Base-by-base conservation (phyloP, 2,888 invertebrate species). In the Capitulum mitella region DNA sequence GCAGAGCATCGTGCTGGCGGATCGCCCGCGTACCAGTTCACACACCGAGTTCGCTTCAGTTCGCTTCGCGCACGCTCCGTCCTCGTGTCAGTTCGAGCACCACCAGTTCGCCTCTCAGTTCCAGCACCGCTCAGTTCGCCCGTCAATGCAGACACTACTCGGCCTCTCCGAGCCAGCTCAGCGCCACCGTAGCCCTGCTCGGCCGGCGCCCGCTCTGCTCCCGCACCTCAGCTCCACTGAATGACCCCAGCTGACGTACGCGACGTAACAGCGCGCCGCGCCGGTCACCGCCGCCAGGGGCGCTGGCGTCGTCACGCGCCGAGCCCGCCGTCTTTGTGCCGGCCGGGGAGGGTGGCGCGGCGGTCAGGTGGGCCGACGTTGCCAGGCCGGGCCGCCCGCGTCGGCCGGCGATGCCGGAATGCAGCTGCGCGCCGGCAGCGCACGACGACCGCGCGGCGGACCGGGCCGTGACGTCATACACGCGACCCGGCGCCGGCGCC, bases 211-310 rank as follows among this genome's bases (percentile, higher is more conserved):
- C 10, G 14, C 61, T 10, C 61, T 32, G 32, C 14, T 2, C 14
- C 32, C 61, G 29, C 61, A 32, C 32, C 32, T 12, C 12, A 3
- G 14, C 61, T 14, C 12, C 61, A 61, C 61, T 61, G 61, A 61
- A 61, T 61, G 61, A 12, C 32, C 10, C 26, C 14, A 32, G 12
- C n/a, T 26, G 1, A 32, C 61, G 32, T 29, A 32, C 61, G 61
- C 3, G 61, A 14, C 3, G 2, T 10, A 29, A 32, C 16, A 32
- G 61, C 32, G 78, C n/a, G 43, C 61, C 34, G 10, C 77, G 43
- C 43, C 48, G 77, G 16, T 10, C 43, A 40, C 78, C 34, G 34
- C 58, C 34, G 77, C 58, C 32, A 48, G 70, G 34, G 34, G 74
- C 26, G 79, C 26, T n/a, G 29, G 26, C 0, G 61, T 40, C 26